Evolutionary conservation across 1,140 invertebrate genomes (phyloP), one percentile per base, ranked within the genome.

Genomic region (Lanistes nyassanus): DNA sequence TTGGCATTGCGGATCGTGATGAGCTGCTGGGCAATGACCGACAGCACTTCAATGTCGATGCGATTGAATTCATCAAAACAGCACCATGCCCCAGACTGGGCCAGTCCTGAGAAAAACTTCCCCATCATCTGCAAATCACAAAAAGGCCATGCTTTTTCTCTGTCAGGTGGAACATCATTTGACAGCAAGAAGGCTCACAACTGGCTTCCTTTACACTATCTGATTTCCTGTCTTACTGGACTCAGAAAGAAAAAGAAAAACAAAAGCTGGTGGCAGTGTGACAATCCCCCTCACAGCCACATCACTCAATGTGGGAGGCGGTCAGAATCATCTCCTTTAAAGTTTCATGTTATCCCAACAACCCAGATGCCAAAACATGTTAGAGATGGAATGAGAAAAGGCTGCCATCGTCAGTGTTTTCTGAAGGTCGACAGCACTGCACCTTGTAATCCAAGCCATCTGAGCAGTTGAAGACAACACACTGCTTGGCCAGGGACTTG

Each of bases 11-110:
- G 83, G 74, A 90, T 90, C 3, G 89, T 90, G 58, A 90, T 89
- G 29, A 90, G 77, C 78, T 90, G 89, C 74, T 90, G 89, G 21
- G 89, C 89, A 73, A 90, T 90, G 29, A 97, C 95, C 11, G 95
- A 96, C 47, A 97, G 87, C 16, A 97, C 95, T 89, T 96, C 95
- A 77, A 97, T 95, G 79, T 97, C 94, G 62, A 97, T 96, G 9
- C 95, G 91, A 88, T 97, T 97, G 86, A 97, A 96, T 86, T 97
- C 95, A 82, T 97, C 95, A 87, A 97, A 96, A 82, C 95, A 97
- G 83, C 94, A 95, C 95, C 95, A 96, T 2, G 95, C 95, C 9
- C 95, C 95, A 3, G 94, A 95, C 74, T 95, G 95, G 0, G 94
- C 95, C 75, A 96, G 85, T 0, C 95, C 88, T 11, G 94, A 94